Evolutionary conservation across 2,113 vertebrate genomes (phyloP), one percentile per base, ranked within the genome.

Genomic region (Orientallactaga bullata): DNA sequence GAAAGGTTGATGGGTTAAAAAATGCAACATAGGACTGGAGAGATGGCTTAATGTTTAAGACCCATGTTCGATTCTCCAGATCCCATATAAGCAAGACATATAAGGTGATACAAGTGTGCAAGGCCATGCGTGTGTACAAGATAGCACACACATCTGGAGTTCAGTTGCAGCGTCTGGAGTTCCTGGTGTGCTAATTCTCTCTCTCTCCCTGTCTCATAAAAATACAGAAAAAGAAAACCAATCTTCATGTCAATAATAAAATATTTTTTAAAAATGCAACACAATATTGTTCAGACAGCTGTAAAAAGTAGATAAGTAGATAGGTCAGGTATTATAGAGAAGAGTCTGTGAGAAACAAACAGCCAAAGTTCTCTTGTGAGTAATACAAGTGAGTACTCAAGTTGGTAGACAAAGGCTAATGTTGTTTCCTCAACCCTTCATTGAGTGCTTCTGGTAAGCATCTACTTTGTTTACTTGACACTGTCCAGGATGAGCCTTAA

Each of bases 341-440:
- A 66, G 35, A 42, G 12, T 77, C 9, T 12, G 71, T 0, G 20
- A n/a, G 17, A 55, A 28, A 3, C 9, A 76, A 68, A 74, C 4
- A n/a, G 39, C 11, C 1, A 26, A 51, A 71, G 32, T 5, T 0
- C n/a, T 78, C 30, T 17, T 78, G 23, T 8, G 24, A 61, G 10
- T 30, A 28, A 32, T 7, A 3, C 28, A 0, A 30, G 12, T 1
- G 5, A 17, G 8, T 79, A 3, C 1, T 32, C 10, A 65, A 24
- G 2, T 21, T 39, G 3, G 35, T 37, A 8, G 4, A 2, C 1
- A 3, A 72, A 85, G 88, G 66, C 20, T 0, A 5, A 74, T 2
- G 0, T 24, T 82, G 61, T 79, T 77, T 47, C 58, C 1, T 17
- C 0, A 5, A 7, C 32, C 32, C 23, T 30, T 5, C 18, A 3